Conservation (phyloP, 2,113 vertebrate species). For the Thermophis baileyi region DNA sequence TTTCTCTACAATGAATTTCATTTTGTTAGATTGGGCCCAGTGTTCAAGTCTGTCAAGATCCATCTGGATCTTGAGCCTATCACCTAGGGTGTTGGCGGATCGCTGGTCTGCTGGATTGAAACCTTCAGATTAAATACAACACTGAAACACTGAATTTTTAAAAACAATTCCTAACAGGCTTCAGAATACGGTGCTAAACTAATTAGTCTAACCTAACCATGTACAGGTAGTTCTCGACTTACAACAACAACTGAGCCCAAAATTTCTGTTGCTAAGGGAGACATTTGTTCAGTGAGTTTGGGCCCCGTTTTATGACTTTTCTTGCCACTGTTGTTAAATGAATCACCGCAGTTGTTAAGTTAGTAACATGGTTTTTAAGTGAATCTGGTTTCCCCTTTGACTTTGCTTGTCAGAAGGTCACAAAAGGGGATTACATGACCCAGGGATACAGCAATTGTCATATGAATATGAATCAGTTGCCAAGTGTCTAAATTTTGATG, state of each 20-base stretch:
- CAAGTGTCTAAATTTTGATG: not conserved
- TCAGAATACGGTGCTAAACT: not conserved
- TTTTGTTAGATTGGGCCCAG: no score
- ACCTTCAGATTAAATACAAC: not conserved
- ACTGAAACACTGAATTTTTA: not conserved
- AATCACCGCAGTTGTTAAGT: not conserved
- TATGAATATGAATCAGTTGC: not conserved
- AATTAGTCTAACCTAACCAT: conserved; percentile 10
- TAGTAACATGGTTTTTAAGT: not conserved
- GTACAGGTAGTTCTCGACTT: not conserved
- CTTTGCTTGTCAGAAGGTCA: not conserved
- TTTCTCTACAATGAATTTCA: no score
- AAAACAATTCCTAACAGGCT: not conserved
- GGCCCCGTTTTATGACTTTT: not conserved
- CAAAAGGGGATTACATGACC: not conserved
- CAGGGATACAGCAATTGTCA: accelerated
- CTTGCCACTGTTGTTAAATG: not conserved
- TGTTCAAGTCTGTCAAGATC: no score
- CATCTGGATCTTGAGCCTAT: no score
- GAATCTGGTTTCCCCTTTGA: not conserved
- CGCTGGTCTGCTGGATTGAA: not conserved
- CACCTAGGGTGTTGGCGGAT: no score
- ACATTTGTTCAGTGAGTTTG: not conserved
- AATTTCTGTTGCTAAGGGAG: not conserved
- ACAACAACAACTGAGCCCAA: not conserved